Conservation (phyloP, 2,888 invertebrate genomes). For the Anoncus sp. region DNA sequence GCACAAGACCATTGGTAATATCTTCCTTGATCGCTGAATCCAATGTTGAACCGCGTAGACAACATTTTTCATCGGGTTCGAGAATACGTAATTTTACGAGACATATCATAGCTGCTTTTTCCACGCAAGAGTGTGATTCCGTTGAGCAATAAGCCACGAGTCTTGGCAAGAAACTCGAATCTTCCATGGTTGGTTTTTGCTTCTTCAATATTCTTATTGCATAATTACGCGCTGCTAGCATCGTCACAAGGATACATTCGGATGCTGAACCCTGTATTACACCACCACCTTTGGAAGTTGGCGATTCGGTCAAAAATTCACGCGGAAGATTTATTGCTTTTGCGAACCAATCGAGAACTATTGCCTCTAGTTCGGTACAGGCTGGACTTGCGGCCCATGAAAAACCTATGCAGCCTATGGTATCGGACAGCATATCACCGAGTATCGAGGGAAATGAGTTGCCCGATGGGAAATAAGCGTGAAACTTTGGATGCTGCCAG, state of each 20-base stretch:
- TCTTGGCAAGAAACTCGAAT: conserved; percentile 90
- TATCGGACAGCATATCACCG: conserved; percentile 98
- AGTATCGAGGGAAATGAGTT: conserved; percentile 98
- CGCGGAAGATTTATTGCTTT: conserved; percentile 90
- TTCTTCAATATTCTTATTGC: conserved; percentile 89
- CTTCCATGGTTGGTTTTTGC: conserved; percentile 84
- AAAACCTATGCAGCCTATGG: conserved; percentile 99
- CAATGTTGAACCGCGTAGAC: conserved; percentile 87
- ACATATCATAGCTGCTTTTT: conserved; percentile 92
- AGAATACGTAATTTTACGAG: conserved; percentile 89
- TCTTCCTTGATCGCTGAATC: conserved; percentile 89
- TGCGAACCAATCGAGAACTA: conserved; percentile 93
- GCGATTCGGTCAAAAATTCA: conserved; percentile 86
- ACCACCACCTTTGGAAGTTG: conserved; percentile 89
- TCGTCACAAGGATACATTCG: conserved; percentile 91
- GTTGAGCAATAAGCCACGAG: conserved; percentile 91
- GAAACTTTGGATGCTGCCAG: conserved; percentile 99
- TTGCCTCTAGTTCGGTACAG: conserved; percentile 93
- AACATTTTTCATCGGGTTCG: conserved; percentile 88
- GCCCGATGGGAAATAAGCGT: conserved; percentile 99
- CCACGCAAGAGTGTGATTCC: conserved; percentile 91
- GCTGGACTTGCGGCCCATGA: conserved; percentile 97
- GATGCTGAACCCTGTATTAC: conserved; percentile 94
- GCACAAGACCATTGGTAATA: conserved; percentile 89
- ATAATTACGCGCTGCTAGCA: conserved; percentile 90